A percentile compares a stretch with the other conserved stretches of the same genome.
Evolutionary conservation across 2,888 invertebrate species (phyloP).

Genomic region (Ceratothoa steindachneri): DNA sequence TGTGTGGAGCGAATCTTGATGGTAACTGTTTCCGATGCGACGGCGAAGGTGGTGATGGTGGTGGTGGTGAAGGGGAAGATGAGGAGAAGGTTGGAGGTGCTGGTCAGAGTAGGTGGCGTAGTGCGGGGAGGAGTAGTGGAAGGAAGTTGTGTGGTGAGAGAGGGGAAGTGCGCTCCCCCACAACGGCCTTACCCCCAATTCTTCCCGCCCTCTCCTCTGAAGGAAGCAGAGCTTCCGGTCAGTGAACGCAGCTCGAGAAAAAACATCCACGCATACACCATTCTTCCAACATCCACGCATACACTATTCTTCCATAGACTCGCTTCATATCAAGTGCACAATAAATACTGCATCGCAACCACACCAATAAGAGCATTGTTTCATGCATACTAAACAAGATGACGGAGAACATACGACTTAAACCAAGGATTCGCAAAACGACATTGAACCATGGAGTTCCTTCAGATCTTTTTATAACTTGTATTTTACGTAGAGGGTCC

Average conservation of each 20-base stretch:
- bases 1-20: background rate
- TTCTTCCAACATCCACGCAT: no score
- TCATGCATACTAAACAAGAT: no score
- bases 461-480: no score
- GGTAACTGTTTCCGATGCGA: conserved; percentile 6
- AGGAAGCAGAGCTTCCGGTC: background rate
- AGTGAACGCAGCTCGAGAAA: background rate
- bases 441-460: no score
- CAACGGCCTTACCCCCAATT: conserved; percentile 2
- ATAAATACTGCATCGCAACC: no score
- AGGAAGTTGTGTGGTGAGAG: background rate
- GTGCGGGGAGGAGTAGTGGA: background rate
- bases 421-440: no score
- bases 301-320: no score
- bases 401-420: no score
- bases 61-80: conserved; percentile 3
- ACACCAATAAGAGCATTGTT: no score
- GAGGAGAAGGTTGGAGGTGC: no score
- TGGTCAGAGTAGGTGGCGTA: background rate
- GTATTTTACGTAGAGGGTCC: no score
- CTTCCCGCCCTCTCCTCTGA: conserved; percentile 12
- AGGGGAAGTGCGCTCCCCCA: background rate
- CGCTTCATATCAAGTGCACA: no score
- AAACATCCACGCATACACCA: background rate
- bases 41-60: conserved; percentile 16